A percentile compares a stretch with the other conserved stretches of the same genome.
These are phyloP conservation scores for Echinarachnius parma DNA, from an alignment of 53 echinoderm and acorn worm species.

Conservation along the genomic window DNA sequence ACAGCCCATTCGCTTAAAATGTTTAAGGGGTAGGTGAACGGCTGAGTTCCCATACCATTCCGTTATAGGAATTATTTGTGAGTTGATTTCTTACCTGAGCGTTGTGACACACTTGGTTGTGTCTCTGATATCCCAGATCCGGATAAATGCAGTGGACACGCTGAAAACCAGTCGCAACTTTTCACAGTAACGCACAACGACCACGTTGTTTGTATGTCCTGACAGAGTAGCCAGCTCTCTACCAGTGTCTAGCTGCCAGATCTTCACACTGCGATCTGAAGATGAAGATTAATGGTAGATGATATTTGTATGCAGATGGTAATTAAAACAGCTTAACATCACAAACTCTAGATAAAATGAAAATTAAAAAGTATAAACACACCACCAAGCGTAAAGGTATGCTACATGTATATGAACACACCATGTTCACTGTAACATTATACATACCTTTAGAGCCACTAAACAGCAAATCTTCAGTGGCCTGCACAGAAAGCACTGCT, in stretches of 20 bases:
- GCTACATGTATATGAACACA: too few relatives aligned
- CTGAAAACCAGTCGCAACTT: conserved; percentile 72
- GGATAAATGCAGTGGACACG: conserved; percentile 84
- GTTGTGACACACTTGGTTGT: conserved; percentile 84
- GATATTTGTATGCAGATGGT: too few relatives aligned
- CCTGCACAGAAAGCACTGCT: conserved; percentile 92
- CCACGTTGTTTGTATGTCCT: conserved; percentile 91
- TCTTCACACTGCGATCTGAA: conserved; percentile 92
- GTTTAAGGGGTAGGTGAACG: too few relatives aligned
- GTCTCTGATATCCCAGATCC: conserved; percentile 91
- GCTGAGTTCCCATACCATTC: too few relatives aligned
- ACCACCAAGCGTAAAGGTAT: too few relatives aligned
- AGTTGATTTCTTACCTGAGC: conserved; percentile 89
- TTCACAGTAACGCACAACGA: conserved; percentile 70
- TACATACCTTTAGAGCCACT: conserved; percentile 93
- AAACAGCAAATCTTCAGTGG: conserved; percentile 85
- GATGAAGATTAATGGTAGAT: too few relatives aligned
- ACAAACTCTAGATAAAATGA: too few relatives aligned
- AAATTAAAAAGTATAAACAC: too few relatives aligned
- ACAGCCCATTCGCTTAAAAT: too few relatives aligned
- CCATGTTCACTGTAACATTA: too few relatives aligned
- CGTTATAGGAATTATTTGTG: too few relatives aligned
- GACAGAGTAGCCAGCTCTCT: conserved; percentile 75
- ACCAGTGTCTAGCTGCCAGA: conserved; percentile 87
- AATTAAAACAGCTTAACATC: too few relatives aligned